phyloP scores from a whole-genome alignment of 2,113 vertebrate species.

The Platichthys flesus region DNA sequence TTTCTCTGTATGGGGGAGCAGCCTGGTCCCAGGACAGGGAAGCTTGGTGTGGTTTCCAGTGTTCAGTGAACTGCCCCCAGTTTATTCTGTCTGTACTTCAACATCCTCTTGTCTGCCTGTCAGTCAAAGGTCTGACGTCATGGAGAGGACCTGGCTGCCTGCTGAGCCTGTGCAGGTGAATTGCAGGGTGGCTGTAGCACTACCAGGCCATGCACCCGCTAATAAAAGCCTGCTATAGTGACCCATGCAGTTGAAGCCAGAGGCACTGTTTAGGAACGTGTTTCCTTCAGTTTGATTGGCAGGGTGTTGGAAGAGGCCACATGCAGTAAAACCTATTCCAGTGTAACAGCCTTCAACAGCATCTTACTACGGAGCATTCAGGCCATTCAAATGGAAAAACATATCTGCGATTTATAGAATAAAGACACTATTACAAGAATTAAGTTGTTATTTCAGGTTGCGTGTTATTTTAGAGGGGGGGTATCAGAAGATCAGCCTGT shows the following conservation, averaged over 20 bases:
- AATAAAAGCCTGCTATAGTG: conserved; percentile 60
- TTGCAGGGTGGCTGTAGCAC: conserved; percentile 37
- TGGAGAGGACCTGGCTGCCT: conserved; percentile 23
- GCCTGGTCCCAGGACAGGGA: conserved; percentile 41
- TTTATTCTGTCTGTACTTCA: conserved; percentile 58
- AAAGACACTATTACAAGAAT: no score
- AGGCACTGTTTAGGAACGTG: conserved; percentile 40
- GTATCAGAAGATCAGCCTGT: no score
- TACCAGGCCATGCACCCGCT: conserved; percentile 24
- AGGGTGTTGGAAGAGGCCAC: conserved; percentile 41
- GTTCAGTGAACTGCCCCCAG: conserved; percentile 50
- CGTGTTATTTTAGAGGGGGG: no score
- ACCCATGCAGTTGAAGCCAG: conserved; percentile 30
- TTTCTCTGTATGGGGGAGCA: conserved; percentile 36
- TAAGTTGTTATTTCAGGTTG: no score
- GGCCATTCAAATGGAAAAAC: background rate
- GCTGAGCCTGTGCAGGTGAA: conserved; percentile 44
- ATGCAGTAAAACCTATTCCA: conserved; percentile 34
- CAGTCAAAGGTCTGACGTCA: conserved; percentile 64
- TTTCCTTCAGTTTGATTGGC: conserved; percentile 56
- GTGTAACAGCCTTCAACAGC: conserved; percentile 15
- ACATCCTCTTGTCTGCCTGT: conserved; percentile 65
- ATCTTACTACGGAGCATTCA: background rate
- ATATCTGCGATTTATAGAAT: no score
- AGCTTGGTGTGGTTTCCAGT: conserved; percentile 51